A percentile compares a stretch with the other conserved stretches of the same genome.
Conservation (phyloP, 2,797 vertebrate genomes). For the Melanotaenia parkinsoni region DNA sequence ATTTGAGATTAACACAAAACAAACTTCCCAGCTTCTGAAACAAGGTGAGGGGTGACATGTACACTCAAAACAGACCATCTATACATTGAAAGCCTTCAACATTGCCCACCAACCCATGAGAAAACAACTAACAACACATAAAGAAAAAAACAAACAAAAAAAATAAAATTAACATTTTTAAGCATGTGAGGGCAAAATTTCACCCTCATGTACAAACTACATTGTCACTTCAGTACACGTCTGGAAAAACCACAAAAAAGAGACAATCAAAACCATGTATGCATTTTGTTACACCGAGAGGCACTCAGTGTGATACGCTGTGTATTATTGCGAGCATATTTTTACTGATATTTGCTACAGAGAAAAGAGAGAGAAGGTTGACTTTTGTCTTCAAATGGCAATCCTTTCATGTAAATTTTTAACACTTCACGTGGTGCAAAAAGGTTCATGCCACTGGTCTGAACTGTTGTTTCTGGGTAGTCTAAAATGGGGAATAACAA, state of each 20-base stretch:
- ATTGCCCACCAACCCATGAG: conserved; percentile 66
- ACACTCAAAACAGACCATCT: conserved; percentile 56
- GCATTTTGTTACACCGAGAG: conserved; percentile 85
- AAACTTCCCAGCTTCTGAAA: conserved; percentile 59
- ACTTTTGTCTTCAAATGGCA: conserved; percentile 72
- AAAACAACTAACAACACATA: conserved; percentile 71
- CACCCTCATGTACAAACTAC: conserved; percentile 84
- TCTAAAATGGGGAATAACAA: conserved; percentile 66
- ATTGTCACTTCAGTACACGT: conserved; percentile 79
- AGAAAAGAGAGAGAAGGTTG: conserved; percentile 79
- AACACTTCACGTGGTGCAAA: conserved; percentile 76
- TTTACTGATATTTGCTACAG: conserved; percentile 85
- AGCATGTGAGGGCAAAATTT: conserved; percentile 72
- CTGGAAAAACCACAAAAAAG: conserved; percentile 71
- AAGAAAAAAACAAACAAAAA: conserved; percentile 63
- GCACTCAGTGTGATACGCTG: conserved; percentile 84
- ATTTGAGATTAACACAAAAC: conserved; percentile 55
- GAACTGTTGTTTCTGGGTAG: conserved; percentile 57
- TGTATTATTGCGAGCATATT: conserved; percentile 86
- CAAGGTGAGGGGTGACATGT: conserved; percentile 51
- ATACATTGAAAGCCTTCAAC: conserved; percentile 67
- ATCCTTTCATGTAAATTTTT: conserved; percentile 76
- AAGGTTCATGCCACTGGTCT: conserved; percentile 65
- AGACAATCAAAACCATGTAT: conserved; percentile 81
- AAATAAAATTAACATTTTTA: conserved; percentile 30